phyloP scores from a whole-genome alignment of 2,888 invertebrate species.

The Corythucha ciliata region DNA sequence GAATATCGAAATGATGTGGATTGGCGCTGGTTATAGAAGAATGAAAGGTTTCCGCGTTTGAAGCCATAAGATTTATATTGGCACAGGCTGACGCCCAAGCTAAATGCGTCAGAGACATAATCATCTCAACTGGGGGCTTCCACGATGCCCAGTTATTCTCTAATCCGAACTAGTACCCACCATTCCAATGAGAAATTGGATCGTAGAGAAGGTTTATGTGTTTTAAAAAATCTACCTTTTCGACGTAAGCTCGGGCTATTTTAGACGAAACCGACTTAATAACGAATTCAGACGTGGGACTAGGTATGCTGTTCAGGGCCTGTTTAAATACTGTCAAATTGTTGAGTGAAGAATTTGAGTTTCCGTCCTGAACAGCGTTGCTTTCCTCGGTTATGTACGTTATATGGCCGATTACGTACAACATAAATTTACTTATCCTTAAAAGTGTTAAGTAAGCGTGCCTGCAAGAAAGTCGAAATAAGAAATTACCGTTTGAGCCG shows the following conservation, averaged over 20 bases:
- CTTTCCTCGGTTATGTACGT: conserved; percentile 43
- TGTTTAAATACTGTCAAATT: conserved; percentile 54
- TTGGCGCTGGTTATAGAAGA: conserved; percentile 49
- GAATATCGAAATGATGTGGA: conserved; percentile 58
- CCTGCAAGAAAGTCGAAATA: conserved; percentile 42
- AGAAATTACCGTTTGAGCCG: not conserved
- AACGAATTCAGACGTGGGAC: conserved; percentile 72
- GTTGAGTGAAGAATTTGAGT: conserved; percentile 32
- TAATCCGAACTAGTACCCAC: conserved; percentile 19
- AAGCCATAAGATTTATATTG: conserved; percentile 27
- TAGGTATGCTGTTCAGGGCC: conserved; percentile 74
- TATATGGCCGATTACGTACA: conserved; percentile 62
- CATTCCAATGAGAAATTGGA: not conserved
- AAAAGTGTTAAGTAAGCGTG: conserved; percentile 81
- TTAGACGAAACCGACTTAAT: conserved; percentile 74
- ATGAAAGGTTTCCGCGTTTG: conserved; percentile 50
- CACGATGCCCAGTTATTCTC: conserved; percentile 46
- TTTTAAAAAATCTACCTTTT: conserved; percentile 48
- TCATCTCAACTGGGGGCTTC: conserved; percentile 61
- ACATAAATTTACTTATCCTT: conserved; percentile 76
- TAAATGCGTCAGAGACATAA: conserved; percentile 63
- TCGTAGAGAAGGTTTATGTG: conserved; percentile 18
- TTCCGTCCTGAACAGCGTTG: conserved; percentile 33
- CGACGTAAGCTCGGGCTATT: conserved; percentile 69
- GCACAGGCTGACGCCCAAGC: conserved; percentile 62